Base-by-base conservation (phyloP, 1,140 invertebrate genomes). In the Drosophila leontia region DNA sequence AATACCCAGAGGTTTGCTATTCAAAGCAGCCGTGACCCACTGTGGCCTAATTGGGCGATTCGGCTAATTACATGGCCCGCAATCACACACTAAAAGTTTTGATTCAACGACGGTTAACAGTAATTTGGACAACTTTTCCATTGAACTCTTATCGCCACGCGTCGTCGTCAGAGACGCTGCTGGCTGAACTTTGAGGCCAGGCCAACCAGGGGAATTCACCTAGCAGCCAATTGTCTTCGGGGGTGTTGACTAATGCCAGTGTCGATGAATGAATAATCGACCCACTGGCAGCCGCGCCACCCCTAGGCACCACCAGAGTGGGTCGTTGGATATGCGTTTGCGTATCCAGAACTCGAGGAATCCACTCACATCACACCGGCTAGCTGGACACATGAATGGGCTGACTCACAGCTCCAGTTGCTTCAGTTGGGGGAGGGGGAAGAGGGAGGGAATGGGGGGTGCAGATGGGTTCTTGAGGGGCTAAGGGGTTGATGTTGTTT, bases 91-190 rank as follows among this genome's bases (percentile, higher is more conserved):
- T 56, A 34, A 37, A 56, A 45, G 56, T 67, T 76, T 76, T 76
- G 71, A 76, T 76, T 76, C 72, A 75, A 39, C 53, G 32, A n/a
- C 53, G 45, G 29, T 76, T 76, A 76, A 35, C 37, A 29, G 26
- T 68, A 77, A 78, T 78, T 78, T 13, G 37, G 35, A 32, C 48
- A 69, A 70, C 63, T 69, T 78, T 78, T 78, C 75, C 75, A 78
- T 11, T 61, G 56, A 77, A 77, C 56, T 68, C 75, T 77, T 77
- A 77, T 77, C 55, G 15, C 34, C 42, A 37, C 32, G 37, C 74
- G 62, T 44, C 75, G 62, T 44, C 75, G 75, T 61, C 62, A 68
- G 39, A 67, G 26, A 29, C 26, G 26, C 26, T 23, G 23, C 23
- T 29, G 42, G 32, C 17, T 78, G 75, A 78, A 78, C 63, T 78